Percentiles rank a stretch among this genome's conserved stretches.
phyloP scores from a whole-genome alignment of 1,140 invertebrate genomes.

The Drosophila sechellia region DNA sequence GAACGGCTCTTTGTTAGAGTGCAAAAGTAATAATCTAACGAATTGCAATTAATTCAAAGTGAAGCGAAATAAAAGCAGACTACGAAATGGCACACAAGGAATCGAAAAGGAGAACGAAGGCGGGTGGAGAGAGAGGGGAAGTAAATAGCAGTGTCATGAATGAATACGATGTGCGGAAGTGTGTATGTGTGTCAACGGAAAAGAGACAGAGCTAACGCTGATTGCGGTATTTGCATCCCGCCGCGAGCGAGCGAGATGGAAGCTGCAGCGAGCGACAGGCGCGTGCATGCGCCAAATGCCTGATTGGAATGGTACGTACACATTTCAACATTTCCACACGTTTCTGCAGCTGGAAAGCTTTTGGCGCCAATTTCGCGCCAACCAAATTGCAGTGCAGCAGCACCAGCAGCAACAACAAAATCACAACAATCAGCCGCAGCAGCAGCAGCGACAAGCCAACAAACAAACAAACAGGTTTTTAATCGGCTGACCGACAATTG shows the following conservation, averaged over 20 bases:
- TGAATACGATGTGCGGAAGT: constrained; percentile 67
- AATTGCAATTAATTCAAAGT: constrained; percentile 13
- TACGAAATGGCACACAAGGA: constrained; percentile 15
- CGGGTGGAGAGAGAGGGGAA: constrained; percentile 11
- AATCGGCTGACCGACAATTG: constrained; percentile 71
- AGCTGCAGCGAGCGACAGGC: constrained; percentile 23
- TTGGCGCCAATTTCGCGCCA: constrained; percentile 72
- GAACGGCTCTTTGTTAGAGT: neutral
- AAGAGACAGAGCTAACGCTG: constrained; percentile 23
- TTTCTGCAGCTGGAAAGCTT: constrained; percentile 71
- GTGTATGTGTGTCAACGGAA: constrained; percentile 47
- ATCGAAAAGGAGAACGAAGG: neutral
- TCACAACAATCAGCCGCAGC: constrained; percentile 58
- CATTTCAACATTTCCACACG: constrained; percentile 51
- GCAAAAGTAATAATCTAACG: constrained; percentile 10
- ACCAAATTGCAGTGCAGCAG: constrained; percentile 54
- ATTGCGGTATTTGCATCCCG: constrained; percentile 50
- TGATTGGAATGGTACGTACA: constrained; percentile 48
- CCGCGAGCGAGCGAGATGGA: constrained; percentile 1
- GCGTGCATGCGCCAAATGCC: constrained; percentile 53
- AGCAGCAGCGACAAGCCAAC: neutral
- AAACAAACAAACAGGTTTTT: constrained; percentile 68
- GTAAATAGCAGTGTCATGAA: constrained; percentile 61
- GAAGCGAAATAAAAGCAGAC: constrained; percentile 13
- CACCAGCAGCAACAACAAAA: constrained; percentile 58